Base-by-base conservation (phyloP, 2,888 invertebrate genomes). In the Graphium colonna region DNA sequence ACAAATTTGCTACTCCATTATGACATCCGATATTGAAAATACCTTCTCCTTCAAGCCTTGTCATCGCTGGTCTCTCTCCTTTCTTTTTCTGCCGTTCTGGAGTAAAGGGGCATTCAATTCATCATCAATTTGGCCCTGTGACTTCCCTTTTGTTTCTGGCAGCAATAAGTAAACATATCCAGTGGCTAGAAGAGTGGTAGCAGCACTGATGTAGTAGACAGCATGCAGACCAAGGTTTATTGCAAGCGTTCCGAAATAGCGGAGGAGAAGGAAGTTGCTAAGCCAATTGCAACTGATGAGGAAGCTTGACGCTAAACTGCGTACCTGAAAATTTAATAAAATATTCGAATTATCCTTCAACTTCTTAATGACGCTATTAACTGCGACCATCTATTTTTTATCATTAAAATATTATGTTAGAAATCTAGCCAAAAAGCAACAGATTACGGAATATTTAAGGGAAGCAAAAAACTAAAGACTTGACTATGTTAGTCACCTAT, bases 201-300 rank as follows among this genome's bases (percentile, higher is more conserved):
- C 68, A 55, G 85, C 86, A 42, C 83, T 79, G 13, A 87, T 79
- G 62, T 89, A 89, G 68, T 86, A 89, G 0, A 77, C 78, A 26
- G 79, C 71, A 65, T 89, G 86, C 12, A 89, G 79, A 0, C 88
- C 88, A 48, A 89, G 65, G 0, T 73, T 59, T 36, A 79, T 57
- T 7, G 85, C 84, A 1, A 85, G 64, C 10, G 75, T 68, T 5
- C 84, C 83, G 65, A 80, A 89, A 71, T 89, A 89, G 4, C 89
- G 81, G 1, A 89, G 82, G 1, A 86, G 63, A 10, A 89, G 67
- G 62, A 89, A 89, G 59, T 73, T 86, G 65, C 79, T 84, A 0
- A 87, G 71, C 89, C 89, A 89, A 74, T 79, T 86, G 84, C 86
- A 89, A 21, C 86, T 81, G 62, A 88, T 82, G 12, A 89, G 73